Conservation (phyloP, 2,888 invertebrate species). For the Athetis lepigone region DNA sequence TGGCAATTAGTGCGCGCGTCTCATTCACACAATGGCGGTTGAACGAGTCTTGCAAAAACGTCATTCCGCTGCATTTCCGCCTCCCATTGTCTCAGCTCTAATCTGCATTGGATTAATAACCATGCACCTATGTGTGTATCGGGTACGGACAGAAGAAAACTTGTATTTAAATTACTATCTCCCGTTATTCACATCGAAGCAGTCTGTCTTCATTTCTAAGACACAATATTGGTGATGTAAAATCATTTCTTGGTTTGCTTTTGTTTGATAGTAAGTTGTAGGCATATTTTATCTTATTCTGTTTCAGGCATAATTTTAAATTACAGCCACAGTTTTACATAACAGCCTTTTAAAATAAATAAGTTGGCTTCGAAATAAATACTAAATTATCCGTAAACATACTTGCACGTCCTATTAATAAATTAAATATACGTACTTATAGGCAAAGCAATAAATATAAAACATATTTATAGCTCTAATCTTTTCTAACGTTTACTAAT, state of each 20-base stretch:
- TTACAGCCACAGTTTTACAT: too few relatives aligned
- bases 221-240: constrained; percentile 10
- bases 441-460: constrained; percentile 29
- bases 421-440: constrained; percentile 3
- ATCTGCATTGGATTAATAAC: constrained; percentile 84
- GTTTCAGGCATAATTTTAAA: neutral
- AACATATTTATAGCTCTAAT: constrained; percentile 44
- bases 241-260: constrained; percentile 1
- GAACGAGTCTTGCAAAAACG: constrained; percentile 80
- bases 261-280: neutral
- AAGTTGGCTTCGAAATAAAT: neutral
- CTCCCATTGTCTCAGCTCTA: constrained; percentile 84
- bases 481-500: constrained; percentile 56
- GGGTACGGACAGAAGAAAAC: constrained; percentile 67
- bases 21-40: constrained; percentile 80
- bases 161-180: constrained; percentile 43
- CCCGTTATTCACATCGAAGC: constrained; percentile 51
- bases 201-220: constrained; percentile 12
- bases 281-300: neutral
- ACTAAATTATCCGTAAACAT: neutral
- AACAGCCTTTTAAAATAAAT: neutral
- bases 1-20: constrained; percentile 76
- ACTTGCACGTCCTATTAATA: neutral
- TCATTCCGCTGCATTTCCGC: constrained; percentile 82
- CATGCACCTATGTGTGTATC: constrained; percentile 61